phyloP scores from a whole-genome alignment of 2,888 invertebrate species.

The Parnassius apollo region DNA sequence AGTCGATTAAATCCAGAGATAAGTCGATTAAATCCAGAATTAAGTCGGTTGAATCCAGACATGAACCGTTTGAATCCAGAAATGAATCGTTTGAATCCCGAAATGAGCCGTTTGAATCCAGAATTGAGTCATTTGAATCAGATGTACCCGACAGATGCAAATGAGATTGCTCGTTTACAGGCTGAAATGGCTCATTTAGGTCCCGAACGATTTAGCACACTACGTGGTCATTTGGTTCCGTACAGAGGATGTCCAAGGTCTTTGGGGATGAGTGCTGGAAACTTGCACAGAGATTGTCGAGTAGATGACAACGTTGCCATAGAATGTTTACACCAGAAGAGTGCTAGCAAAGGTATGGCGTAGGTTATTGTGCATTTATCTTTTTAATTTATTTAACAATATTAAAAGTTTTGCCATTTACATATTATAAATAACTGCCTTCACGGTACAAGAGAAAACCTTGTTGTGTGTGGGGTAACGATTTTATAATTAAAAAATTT shows the following conservation, averaged over 20 bases:
- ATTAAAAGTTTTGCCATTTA: too few species aligned
- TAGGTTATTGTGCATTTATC: too few species aligned
- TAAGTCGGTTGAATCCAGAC: constrained; percentile 45
- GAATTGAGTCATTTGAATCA: constrained; percentile 44
- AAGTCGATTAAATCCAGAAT: constrained; percentile 39
- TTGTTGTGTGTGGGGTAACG: too few species aligned
- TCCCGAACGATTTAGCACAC: constrained; percentile 60
- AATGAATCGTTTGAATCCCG: constrained; percentile 42
- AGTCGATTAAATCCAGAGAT: constrained; percentile 42
- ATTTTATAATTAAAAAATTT: too few species aligned
- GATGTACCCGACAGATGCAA: constrained; percentile 45
- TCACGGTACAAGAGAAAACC: too few species aligned
- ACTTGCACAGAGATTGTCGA: constrained; percentile 63
- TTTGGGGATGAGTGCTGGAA: constrained; percentile 62
- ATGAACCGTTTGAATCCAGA: constrained; percentile 44
- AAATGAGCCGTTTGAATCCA: constrained; percentile 44
- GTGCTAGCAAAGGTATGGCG: constrained; percentile 51
- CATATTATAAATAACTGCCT: too few species aligned
- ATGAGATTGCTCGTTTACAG: constrained; percentile 47
- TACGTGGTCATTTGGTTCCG: constrained; percentile 71
- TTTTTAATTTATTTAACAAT: too few species aligned
- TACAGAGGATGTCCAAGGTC: constrained; percentile 60
- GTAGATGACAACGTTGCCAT: constrained; percentile 54
- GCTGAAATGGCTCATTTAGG: constrained; percentile 53
- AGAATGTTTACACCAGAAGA: constrained; percentile 69